Percentiles rank a stretch among this genome's conserved stretches.
Conservation (phyloP, 2,113 vertebrate species). For the Corapipo altera region DNA sequence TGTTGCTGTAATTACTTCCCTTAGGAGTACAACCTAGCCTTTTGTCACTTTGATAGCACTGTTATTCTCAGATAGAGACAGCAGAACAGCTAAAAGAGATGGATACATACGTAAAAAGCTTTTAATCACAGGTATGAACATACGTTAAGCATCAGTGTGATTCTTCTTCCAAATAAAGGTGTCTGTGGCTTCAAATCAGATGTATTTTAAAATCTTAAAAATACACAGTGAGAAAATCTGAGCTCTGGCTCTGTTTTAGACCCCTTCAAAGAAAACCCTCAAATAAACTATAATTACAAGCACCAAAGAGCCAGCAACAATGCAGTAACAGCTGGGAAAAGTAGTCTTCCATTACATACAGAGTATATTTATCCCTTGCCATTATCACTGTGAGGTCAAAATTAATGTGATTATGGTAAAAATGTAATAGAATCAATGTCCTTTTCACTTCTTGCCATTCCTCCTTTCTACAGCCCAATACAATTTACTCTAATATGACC, state of each 20-base stretch:
- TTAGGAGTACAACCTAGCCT: slow-evolving; percentile 57
- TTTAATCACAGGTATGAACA: slow-evolving; percentile 42
- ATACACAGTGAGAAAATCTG: neutral
- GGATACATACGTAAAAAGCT: slow-evolving; percentile 18
- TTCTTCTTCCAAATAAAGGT: neutral
- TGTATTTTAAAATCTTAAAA: neutral
- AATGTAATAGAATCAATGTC: neutral
- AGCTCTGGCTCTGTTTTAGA: neutral
- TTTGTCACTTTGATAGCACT: slow-evolving; percentile 68
- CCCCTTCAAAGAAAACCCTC: neutral
- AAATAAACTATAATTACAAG: neutral
- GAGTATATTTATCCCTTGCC: neutral
- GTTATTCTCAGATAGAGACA: slow-evolving; percentile 59
- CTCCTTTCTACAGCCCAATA: neutral
- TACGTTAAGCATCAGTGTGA: neutral
- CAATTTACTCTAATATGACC: neutral
- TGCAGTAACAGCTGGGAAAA: neutral
- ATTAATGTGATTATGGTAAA: neutral
- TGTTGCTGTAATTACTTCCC: slow-evolving; percentile 69
- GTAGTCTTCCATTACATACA: neutral
- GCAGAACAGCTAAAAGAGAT: slow-evolving; percentile 50
- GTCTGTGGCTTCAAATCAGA: neutral
- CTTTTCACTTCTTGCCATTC: neutral
- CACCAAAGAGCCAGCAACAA: neutral
- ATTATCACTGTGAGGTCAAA: neutral